phyloP scores from a whole-genome alignment of 2,888 invertebrate species.

The Napeogenes sylphis region DNA sequence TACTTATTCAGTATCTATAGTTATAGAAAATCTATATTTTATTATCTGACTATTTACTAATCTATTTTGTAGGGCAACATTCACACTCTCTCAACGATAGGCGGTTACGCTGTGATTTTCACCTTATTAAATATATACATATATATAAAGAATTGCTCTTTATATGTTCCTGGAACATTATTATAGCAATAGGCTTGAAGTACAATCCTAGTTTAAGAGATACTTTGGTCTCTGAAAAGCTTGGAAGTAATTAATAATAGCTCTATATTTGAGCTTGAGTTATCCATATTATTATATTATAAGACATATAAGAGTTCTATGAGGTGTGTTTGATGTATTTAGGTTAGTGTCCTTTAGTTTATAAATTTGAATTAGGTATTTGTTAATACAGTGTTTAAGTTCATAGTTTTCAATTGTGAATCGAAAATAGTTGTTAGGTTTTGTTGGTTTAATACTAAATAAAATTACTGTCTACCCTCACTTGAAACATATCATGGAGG shows the following conservation, averaged over 20 bases:
- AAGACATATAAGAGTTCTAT: too few species aligned
- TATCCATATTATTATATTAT: too few species aligned
- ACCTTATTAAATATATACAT: neutral
- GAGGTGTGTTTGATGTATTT: too few species aligned
- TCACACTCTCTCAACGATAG: neutral
- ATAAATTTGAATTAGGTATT: too few species aligned
- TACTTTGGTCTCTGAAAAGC: neutral
- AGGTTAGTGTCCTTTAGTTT: too few species aligned
- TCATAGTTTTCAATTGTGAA: too few species aligned
- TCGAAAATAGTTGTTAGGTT: neutral
- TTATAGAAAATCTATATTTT: conserved; percentile 1
- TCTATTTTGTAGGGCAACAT: neutral
- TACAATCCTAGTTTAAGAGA: neutral
- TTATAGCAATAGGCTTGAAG: neutral
- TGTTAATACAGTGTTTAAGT: too few species aligned
- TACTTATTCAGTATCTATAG: neutral
- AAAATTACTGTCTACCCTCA: neutral
- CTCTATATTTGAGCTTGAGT: too few species aligned
- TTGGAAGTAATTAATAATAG: too few species aligned
- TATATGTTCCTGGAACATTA: neutral
- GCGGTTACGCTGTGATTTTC: neutral
- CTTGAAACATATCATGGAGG: neutral
- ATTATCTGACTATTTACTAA: neutral
- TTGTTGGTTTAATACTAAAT: neutral
- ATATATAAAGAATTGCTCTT: neutral